Base-by-base conservation (phyloP, 2,113 vertebrate species). In the Sebastes schlegelii region DNA sequence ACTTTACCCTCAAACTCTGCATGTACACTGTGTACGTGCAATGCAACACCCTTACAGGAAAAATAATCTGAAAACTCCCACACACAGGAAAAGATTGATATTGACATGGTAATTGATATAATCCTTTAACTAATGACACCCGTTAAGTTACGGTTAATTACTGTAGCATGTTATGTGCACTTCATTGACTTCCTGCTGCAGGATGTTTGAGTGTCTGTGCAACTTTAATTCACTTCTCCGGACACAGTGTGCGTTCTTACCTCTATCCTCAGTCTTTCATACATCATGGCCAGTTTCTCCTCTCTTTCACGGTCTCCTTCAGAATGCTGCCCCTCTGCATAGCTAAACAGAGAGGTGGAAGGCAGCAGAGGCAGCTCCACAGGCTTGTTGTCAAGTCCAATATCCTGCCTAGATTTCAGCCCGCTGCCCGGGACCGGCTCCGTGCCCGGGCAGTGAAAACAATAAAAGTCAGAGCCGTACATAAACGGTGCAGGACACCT, bases 251-350 rank as follows among this genome's bases (percentile, higher is more conserved):
- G 40, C 17, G 58, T n/a, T 74, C 95, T 90, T 91, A 98, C 97
- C 96, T 97, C 96, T 3, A 88, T 83, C 77, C 94, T 93, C 40
- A 97, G 93, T 66, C 91, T 95, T 86, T 97, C 95, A 17, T 97
- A 92, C 94, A 97, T 96, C 79, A 95, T 5, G 34, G 95, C 94
- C 79, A 97, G 86, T 72, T 96, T 95, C 80, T 97, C 94, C 65
- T 97, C 95, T 73, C 90, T 93, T 65, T 95, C 94, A 13, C 70
- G 3, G 17, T 95, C 85, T 42, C 82, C 42, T 52, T 88, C 58
- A 13, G 43, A 21, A 2, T 46, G 54, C 3, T 43, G 19, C 6
- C 73, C 63, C 43, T 83, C 62, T 23, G 45, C 9, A 1, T 5
- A 60, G 74, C 82, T 90, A 43, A 80, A 94, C 58, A 91, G 76